Conservation (phyloP, 2,888 invertebrate species). For the Invenusta paracnida region DNA sequence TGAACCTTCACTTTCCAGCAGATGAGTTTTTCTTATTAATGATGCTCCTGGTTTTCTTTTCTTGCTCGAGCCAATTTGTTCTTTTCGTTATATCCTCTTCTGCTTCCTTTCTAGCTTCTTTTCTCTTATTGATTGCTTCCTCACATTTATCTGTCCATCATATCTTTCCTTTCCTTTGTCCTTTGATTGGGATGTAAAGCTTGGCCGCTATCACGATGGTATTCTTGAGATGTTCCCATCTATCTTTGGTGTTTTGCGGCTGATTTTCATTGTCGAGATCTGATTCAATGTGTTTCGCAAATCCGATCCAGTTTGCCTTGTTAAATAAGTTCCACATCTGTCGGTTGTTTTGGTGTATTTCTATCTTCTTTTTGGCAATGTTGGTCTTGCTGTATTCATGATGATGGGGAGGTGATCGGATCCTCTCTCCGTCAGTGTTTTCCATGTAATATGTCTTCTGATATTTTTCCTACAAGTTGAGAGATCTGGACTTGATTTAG, state of each 20-base stretch:
- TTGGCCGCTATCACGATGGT: neutral
- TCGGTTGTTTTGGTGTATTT: neutral
- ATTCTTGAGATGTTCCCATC: neutral
- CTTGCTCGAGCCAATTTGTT: neutral
- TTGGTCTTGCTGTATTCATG: neutral
- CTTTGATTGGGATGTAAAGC: neutral
- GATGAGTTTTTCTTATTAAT: neutral
- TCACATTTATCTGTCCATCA: neutral
- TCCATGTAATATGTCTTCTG: neutral
- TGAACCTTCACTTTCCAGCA: neutral
- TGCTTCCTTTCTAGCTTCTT: neutral
- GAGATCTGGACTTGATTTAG: conserved; percentile 13
- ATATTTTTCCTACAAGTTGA: conserved; percentile 20
- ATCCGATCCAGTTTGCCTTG: neutral
- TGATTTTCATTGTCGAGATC: neutral
- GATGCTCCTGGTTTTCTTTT: neutral
- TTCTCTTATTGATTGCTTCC: neutral
- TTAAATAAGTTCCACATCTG: neutral
- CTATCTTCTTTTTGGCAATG: neutral
- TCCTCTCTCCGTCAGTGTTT: neutral
- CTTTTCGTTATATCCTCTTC: neutral
- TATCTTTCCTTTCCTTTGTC: neutral
- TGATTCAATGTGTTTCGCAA: neutral
- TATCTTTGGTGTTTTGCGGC: neutral
- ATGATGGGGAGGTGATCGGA: conserved; percentile 32